Evolutionary conservation across 2,888 invertebrate genomes (phyloP), one percentile per base, ranked within the genome.

Genomic region (Aromia moschata): DNA sequence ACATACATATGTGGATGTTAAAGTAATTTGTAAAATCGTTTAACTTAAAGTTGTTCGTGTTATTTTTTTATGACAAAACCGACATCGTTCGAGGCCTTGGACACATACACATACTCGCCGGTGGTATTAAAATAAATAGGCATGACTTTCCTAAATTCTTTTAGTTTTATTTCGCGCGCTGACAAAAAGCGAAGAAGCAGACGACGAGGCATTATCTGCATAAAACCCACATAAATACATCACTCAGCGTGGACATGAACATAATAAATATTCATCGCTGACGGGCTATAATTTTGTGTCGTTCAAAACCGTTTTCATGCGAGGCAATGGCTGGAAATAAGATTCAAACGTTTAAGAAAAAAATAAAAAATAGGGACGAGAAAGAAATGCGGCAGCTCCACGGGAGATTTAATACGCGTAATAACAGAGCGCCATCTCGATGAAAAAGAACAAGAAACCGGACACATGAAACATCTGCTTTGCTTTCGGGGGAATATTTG

Each of bases 241-340:
- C 49, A 49, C 15, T 25, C 49, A 30, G 31, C 15, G 25, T 10
- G 49, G 38, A 38, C 38, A 33, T 11, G 33, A 33, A n/a, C 33
- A 25, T 40, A 38, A 49, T 49, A 38, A 49, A 49, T 49, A 49
- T 49, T 38, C 49, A 49, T n/a, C 15, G 20, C 37, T 20, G 37
- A 49, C 17, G 38, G 25, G 20, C 38, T 49, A 38, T 49, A 49
- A 49, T 49, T 49, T 49, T 25, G 25, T 49, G 49, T 49, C 49
- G 49, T 49, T 49, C 38, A 25, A 25, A 25, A 25, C 25, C 14
- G 38, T 38, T 49, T 49, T 38, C 25, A 36, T 1, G 11, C 49
- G 38, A 38, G 16, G 5, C 37, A 49, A 49, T 38, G 38, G 7
- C 18, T 14, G n/a, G 14, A 18, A 43, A 43, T 20, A 20, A 20